Evolutionary conservation across 2,888 invertebrate species (phyloP).

Genomic region (Blera fallax): DNA sequence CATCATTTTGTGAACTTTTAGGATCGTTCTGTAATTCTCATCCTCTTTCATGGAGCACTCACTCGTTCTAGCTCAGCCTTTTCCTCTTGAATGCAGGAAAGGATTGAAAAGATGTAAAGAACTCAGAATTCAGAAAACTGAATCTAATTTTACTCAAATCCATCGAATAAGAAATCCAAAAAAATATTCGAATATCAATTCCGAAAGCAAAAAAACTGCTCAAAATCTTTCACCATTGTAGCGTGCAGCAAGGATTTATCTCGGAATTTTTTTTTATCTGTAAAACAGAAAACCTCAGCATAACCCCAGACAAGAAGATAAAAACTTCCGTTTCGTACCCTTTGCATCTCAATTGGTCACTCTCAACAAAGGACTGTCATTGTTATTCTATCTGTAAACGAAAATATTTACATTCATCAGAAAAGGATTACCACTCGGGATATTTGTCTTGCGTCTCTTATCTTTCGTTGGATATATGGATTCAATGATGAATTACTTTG

Average conservation of each 20-base stretch:
- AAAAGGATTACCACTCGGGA: constrained; percentile 39
- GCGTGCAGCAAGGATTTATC: neutral
- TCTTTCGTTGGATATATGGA: constrained; percentile 2
- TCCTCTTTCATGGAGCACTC: too few species aligned
- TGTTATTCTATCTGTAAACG: constrained; percentile 2
- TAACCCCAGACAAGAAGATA: neutral
- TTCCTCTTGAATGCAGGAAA: too few species aligned
- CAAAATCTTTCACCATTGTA: too few species aligned
- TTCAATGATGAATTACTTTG: constrained; percentile 20
- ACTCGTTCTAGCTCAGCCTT: too few species aligned
- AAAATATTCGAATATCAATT: too few species aligned
- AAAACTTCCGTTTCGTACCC: constrained; percentile 31
- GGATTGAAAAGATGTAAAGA: too few species aligned
- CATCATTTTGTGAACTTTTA: too few species aligned
- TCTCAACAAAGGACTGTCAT: constrained; percentile 19
- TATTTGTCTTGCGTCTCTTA: constrained; percentile 25
- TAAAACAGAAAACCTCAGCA: neutral
- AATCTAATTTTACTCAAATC: too few species aligned
- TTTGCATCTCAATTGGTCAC: constrained; percentile 18
- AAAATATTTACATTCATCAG: constrained; percentile 55
- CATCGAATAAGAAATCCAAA: too few species aligned
- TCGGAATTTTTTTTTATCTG: neutral
- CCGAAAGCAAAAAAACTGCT: too few species aligned
- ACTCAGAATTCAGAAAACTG: too few species aligned
- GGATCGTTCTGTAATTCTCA: too few species aligned